These are phyloP conservation scores for Caiman crocodilus DNA, from an alignment of 2,797 vertebrate genomes.

Conservation along the genomic window DNA sequence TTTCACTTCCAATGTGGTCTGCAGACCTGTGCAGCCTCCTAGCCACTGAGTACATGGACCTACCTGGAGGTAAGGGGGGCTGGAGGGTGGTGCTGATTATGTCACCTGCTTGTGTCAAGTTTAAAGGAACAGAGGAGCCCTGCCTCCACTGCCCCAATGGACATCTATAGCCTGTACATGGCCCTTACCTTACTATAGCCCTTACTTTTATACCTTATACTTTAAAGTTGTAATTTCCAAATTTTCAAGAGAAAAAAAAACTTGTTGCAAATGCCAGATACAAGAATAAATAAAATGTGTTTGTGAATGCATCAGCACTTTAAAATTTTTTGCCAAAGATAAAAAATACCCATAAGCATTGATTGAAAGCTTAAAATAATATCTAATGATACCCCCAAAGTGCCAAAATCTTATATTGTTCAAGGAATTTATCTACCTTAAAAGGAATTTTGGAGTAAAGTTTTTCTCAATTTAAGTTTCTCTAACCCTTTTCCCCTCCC, in stretches of 20 bases:
- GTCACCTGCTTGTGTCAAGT: too few species aligned
- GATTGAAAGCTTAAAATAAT: constrained; percentile 42
- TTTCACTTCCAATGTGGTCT: too few species aligned
- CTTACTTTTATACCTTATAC: background rate
- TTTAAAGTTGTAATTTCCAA: background rate
- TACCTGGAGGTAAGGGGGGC: too few species aligned
- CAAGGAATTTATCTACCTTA: background rate
- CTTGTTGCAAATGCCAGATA: background rate
- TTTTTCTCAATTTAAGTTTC: background rate
- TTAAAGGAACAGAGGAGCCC: too few species aligned
- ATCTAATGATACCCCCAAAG: background rate
- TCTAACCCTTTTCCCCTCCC: background rate
- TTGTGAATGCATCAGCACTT: background rate
- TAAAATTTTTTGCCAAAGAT: constrained; percentile 44
- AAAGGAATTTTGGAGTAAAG: background rate
- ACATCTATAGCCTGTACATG: too few species aligned
- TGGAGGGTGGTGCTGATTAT: too few species aligned
- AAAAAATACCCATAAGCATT: constrained; percentile 25
- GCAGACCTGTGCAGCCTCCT: too few species aligned
- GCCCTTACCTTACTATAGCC: too few species aligned
- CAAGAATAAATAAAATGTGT: background rate
- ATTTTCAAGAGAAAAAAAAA: background rate
- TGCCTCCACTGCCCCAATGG: too few species aligned
- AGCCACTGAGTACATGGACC: too few species aligned
- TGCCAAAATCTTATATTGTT: background rate